Evolutionary conservation across 2,113 vertebrate species (phyloP).

Genomic region (Columba livia): DNA sequence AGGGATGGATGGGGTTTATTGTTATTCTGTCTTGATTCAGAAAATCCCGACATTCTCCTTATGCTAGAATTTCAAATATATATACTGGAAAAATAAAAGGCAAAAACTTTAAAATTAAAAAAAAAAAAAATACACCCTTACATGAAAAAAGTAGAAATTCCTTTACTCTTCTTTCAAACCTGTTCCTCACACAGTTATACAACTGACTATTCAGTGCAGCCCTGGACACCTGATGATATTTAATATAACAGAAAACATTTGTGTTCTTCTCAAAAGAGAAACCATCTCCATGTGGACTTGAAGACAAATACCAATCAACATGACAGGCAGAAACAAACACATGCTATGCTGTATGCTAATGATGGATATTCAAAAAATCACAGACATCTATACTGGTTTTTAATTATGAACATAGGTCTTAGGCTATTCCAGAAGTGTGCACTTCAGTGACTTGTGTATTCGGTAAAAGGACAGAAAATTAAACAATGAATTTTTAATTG

Average conservation of each 20-base stretch:
- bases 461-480: background rate
- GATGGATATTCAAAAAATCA: background rate
- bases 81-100: background rate
- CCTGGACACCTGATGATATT: background rate
- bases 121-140: background rate
- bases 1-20: background rate
- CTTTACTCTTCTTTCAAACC: background rate
- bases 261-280: background rate
- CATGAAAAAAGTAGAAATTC: background rate
- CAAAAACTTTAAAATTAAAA: too few species aligned
- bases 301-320: constrained; percentile 42
- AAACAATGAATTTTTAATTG: background rate
- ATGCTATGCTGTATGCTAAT: constrained; percentile 15
- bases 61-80: background rate
- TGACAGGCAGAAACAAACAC: constrained; percentile 41
- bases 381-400: background rate
- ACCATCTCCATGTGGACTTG: background rate
- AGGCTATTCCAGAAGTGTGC: background rate
- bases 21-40: background rate
- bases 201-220: background rate
- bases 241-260: constrained; percentile 3
- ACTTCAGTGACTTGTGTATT: background rate
- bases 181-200: background rate
- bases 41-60: background rate
- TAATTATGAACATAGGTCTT: background rate